Conservation (phyloP, 2,113 vertebrate genomes). For the Grantiella picta region DNA sequence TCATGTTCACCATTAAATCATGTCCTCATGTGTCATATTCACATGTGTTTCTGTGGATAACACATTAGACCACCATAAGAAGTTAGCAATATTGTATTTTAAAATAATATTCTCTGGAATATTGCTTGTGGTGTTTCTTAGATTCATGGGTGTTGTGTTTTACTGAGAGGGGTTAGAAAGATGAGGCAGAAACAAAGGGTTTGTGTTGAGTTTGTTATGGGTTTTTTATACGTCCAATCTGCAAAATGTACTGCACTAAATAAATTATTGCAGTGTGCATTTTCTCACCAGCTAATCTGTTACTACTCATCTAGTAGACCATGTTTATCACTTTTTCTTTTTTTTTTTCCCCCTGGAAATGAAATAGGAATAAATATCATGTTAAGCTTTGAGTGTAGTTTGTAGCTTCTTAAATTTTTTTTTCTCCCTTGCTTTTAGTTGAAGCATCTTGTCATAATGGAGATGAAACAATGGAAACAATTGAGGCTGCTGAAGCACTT, state of each 20-base stretch:
- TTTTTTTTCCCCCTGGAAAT: neutral
- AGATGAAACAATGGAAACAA: conserved; percentile 90
- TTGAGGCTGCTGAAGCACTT: conserved; percentile 89
- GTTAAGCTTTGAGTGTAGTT: neutral
- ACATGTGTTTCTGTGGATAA: neutral
- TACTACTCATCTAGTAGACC: neutral
- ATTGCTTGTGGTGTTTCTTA: neutral
- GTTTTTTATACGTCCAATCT: neutral
- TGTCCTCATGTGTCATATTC: neutral
- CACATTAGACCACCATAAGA: neutral
- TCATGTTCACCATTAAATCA: neutral
- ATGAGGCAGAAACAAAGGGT: neutral
- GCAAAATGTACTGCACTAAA: neutral
- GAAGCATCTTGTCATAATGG: conserved; percentile 88
- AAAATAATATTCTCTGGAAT: neutral
- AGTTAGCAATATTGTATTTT: neutral
- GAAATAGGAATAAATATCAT: neutral
- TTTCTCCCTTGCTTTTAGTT: conserved; percentile 70
- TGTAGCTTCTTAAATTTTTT: neutral
- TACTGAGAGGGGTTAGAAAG: neutral
- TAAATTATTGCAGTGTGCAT: neutral
- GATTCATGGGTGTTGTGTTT: neutral
- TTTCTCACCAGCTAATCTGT: neutral
- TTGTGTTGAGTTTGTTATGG: neutral
- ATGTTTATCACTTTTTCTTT: neutral